Conservation (phyloP, 1,140 invertebrate species). For the Wasmannia auropunctata region DNA sequence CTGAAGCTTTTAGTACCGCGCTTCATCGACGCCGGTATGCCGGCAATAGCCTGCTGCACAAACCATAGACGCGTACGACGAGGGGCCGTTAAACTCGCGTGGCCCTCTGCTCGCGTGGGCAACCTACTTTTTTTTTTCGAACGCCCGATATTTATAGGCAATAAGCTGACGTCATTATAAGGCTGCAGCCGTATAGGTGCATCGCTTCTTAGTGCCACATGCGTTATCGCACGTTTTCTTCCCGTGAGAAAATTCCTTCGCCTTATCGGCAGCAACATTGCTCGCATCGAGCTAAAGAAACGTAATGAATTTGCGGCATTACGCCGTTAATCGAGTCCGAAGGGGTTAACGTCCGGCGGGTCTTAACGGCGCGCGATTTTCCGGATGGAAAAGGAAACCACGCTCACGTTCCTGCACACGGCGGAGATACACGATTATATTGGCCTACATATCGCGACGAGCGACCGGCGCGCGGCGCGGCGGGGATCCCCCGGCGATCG, state of each 20-base stretch:
- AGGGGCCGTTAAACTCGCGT: slow-evolving; percentile 59
- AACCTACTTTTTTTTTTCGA: slow-evolving; percentile 75
- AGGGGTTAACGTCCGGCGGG: neutral
- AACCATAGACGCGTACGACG: slow-evolving; percentile 34
- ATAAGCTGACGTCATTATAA: slow-evolving; percentile 78
- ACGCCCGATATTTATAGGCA: slow-evolving; percentile 80
- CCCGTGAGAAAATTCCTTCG: no score
- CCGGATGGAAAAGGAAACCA: slow-evolving; percentile 22
- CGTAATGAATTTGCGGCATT: neutral
- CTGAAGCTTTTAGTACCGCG: neutral
- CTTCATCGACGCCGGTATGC: neutral
- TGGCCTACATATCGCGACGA: slow-evolving; percentile 48
- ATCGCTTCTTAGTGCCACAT: slow-evolving; percentile 38
- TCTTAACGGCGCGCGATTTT: slow-evolving; percentile 28
- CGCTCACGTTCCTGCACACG: neutral
- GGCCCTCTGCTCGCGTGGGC: slow-evolving; percentile 67
- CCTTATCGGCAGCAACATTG: neutral
- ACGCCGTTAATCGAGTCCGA: neutral
- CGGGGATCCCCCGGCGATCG: slow-evolving; percentile 24
- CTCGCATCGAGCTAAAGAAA: neutral
- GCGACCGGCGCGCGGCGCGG: neutral
- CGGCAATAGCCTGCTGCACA: neutral
- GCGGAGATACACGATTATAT: slow-evolving; percentile 49
- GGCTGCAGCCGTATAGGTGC: slow-evolving; percentile 52
- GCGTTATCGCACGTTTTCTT: slow-evolving; percentile 18